These are phyloP conservation scores for Octopus sinensis DNA, from an alignment of 1,140 invertebrate genomes.

Conservation along the genomic window DNA sequence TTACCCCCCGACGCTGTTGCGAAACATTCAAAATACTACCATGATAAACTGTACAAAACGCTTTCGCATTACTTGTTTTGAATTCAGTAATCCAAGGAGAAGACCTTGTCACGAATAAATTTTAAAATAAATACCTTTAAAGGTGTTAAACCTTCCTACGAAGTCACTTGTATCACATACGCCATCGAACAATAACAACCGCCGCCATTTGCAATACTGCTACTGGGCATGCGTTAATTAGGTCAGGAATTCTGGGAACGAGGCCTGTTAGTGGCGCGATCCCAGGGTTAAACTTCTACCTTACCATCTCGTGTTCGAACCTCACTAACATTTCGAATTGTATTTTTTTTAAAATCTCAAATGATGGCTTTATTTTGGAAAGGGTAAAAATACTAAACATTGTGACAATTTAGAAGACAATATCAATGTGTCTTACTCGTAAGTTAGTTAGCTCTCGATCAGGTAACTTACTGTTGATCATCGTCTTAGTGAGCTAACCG, in stretches of 20 bases:
- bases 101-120: neutral
- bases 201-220: constrained; percentile 14
- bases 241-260: constrained; percentile 15
- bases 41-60: neutral
- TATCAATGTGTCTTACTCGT: no score
- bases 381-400: no score
- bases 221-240: constrained; percentile 17
- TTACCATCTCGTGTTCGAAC: neutral
- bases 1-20: constrained; percentile 4
- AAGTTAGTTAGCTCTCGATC: no score
- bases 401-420: no score
- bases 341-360: no score
- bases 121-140: constrained; percentile 14
- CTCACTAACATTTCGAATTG: neutral
- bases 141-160: constrained; percentile 16
- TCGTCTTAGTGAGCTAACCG: no score
- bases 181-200: constrained; percentile 16
- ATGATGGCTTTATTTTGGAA: no score
- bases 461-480: no score
- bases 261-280: constrained; percentile 10
- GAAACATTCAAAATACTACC: constrained; percentile 5
- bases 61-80: neutral
- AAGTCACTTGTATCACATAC: constrained; percentile 12
- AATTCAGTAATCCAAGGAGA: constrained; percentile 2
- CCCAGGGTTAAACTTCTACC: neutral